Percentiles rank a stretch among this genome's conserved stretches.
Conservation (phyloP, 2,888 invertebrate genomes). For the Nomada fabriciana region DNA sequence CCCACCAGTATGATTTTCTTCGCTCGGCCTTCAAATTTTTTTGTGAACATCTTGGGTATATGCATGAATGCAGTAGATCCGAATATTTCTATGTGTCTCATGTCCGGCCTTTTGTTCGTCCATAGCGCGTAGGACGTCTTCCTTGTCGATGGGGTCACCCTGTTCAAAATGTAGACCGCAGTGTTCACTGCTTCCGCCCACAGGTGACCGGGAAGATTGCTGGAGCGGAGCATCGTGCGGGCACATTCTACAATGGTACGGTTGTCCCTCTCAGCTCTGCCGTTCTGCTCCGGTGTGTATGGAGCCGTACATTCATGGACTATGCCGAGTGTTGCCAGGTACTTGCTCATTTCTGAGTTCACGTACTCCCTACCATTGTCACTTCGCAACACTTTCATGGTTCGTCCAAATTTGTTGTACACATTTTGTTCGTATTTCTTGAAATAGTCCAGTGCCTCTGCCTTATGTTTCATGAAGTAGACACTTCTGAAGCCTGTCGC, state of each 20-base stretch:
- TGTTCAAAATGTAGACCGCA: no score
- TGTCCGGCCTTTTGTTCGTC: no score
- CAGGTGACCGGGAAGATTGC: no score
- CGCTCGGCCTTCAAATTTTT: no score
- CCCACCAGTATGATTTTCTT: no score
- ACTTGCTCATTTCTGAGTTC: background rate
- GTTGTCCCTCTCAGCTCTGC: constrained; percentile 8
- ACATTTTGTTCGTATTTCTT: background rate
- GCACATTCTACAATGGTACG: background rate
- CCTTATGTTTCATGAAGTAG: constrained; percentile 8
- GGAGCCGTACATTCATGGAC: background rate
- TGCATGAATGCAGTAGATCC: no score
- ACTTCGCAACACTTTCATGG: background rate
- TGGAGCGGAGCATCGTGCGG: background rate
- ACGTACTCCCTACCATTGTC: constrained; percentile 7
- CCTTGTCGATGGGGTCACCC: no score
- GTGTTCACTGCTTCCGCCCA: no score
- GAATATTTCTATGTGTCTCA: no score
- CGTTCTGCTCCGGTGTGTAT: constrained; percentile 18
- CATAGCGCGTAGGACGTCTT: no score
- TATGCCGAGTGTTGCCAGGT: constrained; percentile 1
- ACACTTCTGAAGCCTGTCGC: constrained; percentile 13
- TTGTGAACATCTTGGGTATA: no score
- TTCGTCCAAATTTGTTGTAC: background rate
- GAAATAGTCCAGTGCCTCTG: background rate